Percentiles rank a stretch among this genome's conserved stretches.
Evolutionary conservation across 2,888 invertebrate genomes (phyloP).

Genomic region (Hypena proboscidalis): DNA sequence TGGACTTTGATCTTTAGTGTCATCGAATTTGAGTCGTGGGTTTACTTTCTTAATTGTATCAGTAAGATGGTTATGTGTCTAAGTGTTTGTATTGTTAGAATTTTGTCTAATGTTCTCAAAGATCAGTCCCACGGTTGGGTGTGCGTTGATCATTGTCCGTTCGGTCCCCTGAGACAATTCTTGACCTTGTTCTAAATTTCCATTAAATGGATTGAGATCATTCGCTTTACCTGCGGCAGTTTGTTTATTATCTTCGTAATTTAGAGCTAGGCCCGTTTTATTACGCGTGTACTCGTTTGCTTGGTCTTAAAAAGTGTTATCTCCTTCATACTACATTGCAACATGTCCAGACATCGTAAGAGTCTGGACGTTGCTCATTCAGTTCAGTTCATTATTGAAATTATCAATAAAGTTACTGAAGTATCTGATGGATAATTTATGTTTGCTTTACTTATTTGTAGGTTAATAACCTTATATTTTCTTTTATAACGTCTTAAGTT

Average conservation of each 20-base stretch:
- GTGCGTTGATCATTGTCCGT: constrained; percentile 72
- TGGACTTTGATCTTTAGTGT: constrained; percentile 31
- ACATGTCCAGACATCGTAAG: background rate
- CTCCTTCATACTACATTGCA: background rate
- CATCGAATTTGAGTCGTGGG: constrained; percentile 10
- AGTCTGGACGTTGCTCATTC: too few species aligned
- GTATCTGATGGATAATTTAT: too few species aligned
- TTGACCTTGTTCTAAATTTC: constrained; percentile 78
- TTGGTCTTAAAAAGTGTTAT: background rate
- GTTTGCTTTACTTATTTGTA: too few species aligned
- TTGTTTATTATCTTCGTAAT: constrained; percentile 10
- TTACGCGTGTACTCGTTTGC: background rate
- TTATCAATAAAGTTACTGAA: too few species aligned
- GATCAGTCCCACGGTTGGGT: constrained; percentile 74
- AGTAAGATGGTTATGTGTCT: constrained; percentile 47
- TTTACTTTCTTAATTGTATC: constrained; percentile 32
- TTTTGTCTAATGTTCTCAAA: constrained; percentile 64
- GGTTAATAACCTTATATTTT: too few species aligned
- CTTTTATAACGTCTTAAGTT: constrained; percentile 1
- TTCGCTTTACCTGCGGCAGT: constrained; percentile 15
- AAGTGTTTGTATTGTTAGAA: constrained; percentile 52
- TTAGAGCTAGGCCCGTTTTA: background rate
- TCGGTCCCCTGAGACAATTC: constrained; percentile 71
- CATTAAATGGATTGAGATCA: constrained; percentile 38
- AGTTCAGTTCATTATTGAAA: too few species aligned